Conservation (phyloP, 2,113 vertebrate genomes). For the Phainopepla nitens region DNA sequence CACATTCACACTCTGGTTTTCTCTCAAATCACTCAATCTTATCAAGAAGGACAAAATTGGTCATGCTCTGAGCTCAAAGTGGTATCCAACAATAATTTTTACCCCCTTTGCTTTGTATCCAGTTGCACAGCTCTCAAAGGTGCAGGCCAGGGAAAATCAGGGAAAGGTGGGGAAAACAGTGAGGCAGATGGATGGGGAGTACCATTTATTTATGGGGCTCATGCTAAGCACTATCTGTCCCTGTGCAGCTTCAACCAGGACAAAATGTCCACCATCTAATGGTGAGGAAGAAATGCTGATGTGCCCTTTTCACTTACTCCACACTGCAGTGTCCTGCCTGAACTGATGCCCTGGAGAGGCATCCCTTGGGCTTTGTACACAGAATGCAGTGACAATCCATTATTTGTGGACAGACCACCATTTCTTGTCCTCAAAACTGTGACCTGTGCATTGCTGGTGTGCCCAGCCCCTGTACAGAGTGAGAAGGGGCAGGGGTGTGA, state of each 20-base stretch:
- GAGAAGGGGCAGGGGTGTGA: neutral
- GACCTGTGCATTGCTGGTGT: accelerated
- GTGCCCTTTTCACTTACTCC: neutral
- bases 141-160: neutral
- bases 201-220: too few species aligned
- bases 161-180: neutral
- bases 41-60: neutral
- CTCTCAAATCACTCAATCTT: neutral
- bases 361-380: neutral
- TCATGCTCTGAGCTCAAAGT: neutral
- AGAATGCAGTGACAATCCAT: neutral
- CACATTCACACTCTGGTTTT: neutral
- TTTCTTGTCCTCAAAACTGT: neutral
- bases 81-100: neutral
- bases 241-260: neutral
- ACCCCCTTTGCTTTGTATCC: neutral
- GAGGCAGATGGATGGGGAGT: neutral
- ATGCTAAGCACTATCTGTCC: neutral
- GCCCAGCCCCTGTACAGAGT: accelerated
- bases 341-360: neutral
- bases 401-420: neutral
- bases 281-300: neutral
- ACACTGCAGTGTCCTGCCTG: neutral
- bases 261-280: neutral
- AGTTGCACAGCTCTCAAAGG: neutral